phyloP scores from a whole-genome alignment of 92 coral and sea anemone genomes.

The Epizoanthus illoricatus region DNA sequence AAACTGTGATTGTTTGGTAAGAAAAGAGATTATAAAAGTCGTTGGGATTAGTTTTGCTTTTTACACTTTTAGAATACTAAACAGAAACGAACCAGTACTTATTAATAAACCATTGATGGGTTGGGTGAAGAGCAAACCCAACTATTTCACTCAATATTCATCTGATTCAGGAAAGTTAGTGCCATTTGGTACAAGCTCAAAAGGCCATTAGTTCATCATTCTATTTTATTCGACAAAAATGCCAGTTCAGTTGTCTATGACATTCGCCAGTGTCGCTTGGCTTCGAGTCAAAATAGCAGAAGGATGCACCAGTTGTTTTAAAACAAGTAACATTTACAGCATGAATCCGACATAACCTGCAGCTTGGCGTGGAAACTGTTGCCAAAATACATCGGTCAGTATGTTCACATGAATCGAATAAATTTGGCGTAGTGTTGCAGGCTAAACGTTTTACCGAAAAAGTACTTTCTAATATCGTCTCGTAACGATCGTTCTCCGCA shows the following conservation, averaged over 20 bases:
- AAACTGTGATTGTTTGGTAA: background rate
- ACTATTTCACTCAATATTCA: background rate
- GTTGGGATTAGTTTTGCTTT: background rate
- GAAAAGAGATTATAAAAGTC: no score
- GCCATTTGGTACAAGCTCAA: conserved; percentile 33
- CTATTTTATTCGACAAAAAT: no score
- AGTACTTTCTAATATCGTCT: background rate
- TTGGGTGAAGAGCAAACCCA: background rate
- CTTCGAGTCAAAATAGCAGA: background rate
- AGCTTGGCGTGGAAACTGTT: conserved; percentile 20
- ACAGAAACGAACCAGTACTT: background rate
- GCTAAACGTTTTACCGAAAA: background rate
- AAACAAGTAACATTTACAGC: conserved; percentile 7
- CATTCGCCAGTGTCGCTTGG: background rate
- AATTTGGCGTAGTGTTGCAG: no score
- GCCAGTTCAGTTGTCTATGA: background rate
- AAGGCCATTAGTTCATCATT: conserved; percentile 30
- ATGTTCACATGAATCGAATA: background rate
- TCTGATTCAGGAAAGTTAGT: background rate
- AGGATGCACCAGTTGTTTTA: background rate
- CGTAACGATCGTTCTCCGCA: background rate
- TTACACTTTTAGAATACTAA: background rate
- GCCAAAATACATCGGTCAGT: conserved; percentile 15
- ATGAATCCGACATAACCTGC: conserved; percentile 35
- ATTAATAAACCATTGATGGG: conserved; percentile 1